Evolutionary conservation across 2,888 invertebrate genomes (phyloP).

Genomic region (Altica lythri): DNA sequence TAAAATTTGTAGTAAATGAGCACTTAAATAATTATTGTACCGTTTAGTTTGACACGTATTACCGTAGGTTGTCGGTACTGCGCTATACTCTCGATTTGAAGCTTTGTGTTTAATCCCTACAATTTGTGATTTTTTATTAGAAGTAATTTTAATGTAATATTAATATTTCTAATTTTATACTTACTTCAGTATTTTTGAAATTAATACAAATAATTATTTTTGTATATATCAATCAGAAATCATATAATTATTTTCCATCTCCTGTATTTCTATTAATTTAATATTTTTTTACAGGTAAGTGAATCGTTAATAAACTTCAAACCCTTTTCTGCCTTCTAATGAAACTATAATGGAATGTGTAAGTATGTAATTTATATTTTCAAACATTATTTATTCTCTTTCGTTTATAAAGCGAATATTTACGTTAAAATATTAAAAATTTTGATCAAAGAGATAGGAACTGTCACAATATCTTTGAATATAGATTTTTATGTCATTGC

Average conservation of each 20-base stretch:
- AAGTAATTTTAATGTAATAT: not conserved
- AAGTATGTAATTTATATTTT: conserved; percentile 32
- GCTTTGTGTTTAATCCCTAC: too few relatives aligned
- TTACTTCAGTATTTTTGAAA: too few relatives aligned
- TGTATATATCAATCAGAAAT: not conserved
- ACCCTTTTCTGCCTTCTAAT: conserved; percentile 19
- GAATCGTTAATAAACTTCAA: conserved; percentile 25
- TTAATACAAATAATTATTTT: too few relatives aligned
- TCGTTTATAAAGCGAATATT: conserved; percentile 23
- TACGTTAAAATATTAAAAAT: conserved; percentile 30
- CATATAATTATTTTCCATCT: conserved; percentile 3
- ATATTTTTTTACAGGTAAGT: conserved; percentile 34
- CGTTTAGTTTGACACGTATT: too few relatives aligned
- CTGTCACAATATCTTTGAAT: conserved; percentile 5
- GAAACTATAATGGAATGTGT: conserved; percentile 25
- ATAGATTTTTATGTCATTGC: conserved; percentile 1
- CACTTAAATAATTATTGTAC: too few relatives aligned
- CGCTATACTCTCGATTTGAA: too few relatives aligned
- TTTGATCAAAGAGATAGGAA: conserved; percentile 24
- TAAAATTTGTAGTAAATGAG: too few relatives aligned
- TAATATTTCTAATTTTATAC: too few relatives aligned
- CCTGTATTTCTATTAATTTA: conserved; percentile 10
- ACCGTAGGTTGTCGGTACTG: too few relatives aligned
- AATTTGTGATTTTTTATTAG: too few relatives aligned
- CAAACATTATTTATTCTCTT: conserved; percentile 30